These are phyloP conservation scores for Gephyroberyx darwinii DNA, from an alignment of 2,797 vertebrate species.

Conservation along the genomic window DNA sequence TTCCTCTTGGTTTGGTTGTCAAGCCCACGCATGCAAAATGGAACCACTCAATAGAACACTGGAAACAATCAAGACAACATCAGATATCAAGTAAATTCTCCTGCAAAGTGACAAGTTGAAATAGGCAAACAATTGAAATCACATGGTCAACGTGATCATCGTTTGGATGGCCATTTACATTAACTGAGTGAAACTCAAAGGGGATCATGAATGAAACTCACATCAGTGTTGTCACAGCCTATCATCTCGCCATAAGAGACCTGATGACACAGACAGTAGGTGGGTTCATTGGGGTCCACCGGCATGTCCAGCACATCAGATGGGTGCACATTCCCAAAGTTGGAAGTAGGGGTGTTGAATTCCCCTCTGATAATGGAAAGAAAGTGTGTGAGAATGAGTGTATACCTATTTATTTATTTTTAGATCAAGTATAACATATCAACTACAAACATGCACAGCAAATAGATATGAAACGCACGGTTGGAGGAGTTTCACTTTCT, in stretches of 20 bases:
- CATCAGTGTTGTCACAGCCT: conserved; percentile 98
- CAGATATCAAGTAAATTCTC: conserved; percentile 3
- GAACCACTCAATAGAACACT: conserved; percentile 99
- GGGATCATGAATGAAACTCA: conserved; percentile 75
- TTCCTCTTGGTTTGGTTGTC: conserved; percentile 96
- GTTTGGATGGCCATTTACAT: background rate
- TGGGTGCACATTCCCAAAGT: conserved; percentile 95
- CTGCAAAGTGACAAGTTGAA: conserved; percentile 14
- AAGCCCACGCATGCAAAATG: conserved; percentile 98
- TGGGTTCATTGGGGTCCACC: conserved; percentile 98
- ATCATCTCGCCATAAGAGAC: conserved; percentile 99
- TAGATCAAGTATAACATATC: background rate
- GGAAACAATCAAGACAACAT: conserved; percentile 37
- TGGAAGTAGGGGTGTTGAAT: conserved; percentile 89
- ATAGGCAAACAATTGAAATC: conserved; percentile 23
- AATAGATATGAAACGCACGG: conserved; percentile 64
- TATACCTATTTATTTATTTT: too few species aligned
- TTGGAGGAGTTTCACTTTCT: conserved; percentile 91
- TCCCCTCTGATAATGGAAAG: conserved; percentile 84
- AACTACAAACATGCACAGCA: background rate
- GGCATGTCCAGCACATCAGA: conserved; percentile 99
- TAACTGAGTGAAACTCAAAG: background rate
- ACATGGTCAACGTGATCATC: background rate
- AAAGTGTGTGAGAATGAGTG: background rate
- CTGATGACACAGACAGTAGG: conserved; percentile 98